Percentiles rank a stretch among this genome's conserved stretches.
phyloP scores from a whole-genome alignment of 2,888 invertebrate genomes.

The Sinelater perroti region DNA sequence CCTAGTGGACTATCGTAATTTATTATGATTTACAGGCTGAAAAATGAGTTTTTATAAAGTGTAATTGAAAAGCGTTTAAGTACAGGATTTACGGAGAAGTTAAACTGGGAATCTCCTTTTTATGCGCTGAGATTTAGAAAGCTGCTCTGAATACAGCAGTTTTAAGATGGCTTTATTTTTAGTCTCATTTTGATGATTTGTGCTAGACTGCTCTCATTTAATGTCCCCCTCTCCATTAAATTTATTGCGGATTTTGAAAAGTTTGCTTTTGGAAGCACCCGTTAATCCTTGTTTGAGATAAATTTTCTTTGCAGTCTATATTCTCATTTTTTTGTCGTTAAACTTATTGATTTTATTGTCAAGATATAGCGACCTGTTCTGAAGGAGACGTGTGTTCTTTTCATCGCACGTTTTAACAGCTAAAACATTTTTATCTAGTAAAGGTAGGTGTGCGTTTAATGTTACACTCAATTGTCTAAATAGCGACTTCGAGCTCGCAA shows the following conservation, averaged over 20 bases:
- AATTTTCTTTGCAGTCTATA: slow-evolving; percentile 1
- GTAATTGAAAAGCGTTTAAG: slow-evolving; percentile 46
- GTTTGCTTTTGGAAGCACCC: slow-evolving; percentile 27
- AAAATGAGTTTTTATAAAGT: background rate
- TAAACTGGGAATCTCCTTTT: slow-evolving; percentile 31
- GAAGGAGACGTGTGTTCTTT: slow-evolving; percentile 29
- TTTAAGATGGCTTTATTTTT: slow-evolving; percentile 35
- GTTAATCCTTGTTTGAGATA: slow-evolving; percentile 4
- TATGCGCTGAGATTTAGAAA: slow-evolving; percentile 53
- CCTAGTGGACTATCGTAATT: background rate
- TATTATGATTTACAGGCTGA: slow-evolving; percentile 14
- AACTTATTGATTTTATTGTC: slow-evolving; percentile 21
- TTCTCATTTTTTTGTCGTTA: slow-evolving; percentile 6
- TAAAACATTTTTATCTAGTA: slow-evolving; percentile 56
- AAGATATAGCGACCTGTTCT: slow-evolving; percentile 29
- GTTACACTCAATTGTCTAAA: slow-evolving; percentile 58
- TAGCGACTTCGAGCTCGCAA: slow-evolving; percentile 16
- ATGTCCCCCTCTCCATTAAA: slow-evolving; percentile 43
- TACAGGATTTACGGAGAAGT: slow-evolving; percentile 48
- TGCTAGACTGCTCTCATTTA: slow-evolving; percentile 10
- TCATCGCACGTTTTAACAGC: slow-evolving; percentile 31
- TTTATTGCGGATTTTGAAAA: slow-evolving; percentile 51
- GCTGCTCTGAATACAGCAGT: slow-evolving; percentile 54
- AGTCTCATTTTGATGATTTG: slow-evolving; percentile 13
- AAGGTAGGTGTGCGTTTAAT: slow-evolving; percentile 69